phyloP scores from a whole-genome alignment of 2,797 vertebrate species.

The Garrulus glandarius region DNA sequence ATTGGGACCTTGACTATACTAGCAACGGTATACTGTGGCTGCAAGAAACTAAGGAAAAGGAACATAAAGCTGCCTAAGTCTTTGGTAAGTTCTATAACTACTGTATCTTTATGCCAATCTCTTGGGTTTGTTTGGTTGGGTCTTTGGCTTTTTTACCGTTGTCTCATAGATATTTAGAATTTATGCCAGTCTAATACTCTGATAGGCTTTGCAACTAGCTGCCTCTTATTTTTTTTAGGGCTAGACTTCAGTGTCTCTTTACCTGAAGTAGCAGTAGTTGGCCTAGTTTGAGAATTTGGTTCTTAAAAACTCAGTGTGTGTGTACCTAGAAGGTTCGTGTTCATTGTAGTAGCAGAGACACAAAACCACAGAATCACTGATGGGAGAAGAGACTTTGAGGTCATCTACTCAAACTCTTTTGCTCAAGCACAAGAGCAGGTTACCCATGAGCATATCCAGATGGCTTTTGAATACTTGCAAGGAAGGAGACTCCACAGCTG shows the following conservation, averaged over 20 bases:
- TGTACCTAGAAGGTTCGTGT: not conserved
- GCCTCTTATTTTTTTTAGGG: not conserved
- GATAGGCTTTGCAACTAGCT: not conserved
- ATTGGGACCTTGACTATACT: not conserved
- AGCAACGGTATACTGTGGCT: not conserved
- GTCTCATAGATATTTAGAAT: not conserved
- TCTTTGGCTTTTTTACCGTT: not conserved
- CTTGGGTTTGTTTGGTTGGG: not conserved
- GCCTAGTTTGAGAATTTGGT: not conserved
- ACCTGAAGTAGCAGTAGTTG: not conserved
- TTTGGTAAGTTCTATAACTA: constrained; percentile 65
- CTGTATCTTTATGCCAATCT: not conserved
- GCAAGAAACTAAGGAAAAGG: not conserved
- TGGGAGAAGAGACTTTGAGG: not conserved
- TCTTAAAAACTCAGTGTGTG: not conserved
- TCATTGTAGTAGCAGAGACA: not conserved
- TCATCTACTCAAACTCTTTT: not conserved
- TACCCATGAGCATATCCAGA: not conserved
- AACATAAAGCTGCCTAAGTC: constrained; percentile 71
- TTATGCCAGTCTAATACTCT: not conserved
- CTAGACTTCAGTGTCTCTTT: not conserved
- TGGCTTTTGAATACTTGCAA: not conserved
- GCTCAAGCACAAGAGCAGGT: not conserved
- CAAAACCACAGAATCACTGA: not conserved
- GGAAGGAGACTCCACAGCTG: not conserved